These are phyloP conservation scores for Temnopleurus reevesii DNA, from an alignment of 53 echinoderm and acorn worm species.

Conservation along the genomic window DNA sequence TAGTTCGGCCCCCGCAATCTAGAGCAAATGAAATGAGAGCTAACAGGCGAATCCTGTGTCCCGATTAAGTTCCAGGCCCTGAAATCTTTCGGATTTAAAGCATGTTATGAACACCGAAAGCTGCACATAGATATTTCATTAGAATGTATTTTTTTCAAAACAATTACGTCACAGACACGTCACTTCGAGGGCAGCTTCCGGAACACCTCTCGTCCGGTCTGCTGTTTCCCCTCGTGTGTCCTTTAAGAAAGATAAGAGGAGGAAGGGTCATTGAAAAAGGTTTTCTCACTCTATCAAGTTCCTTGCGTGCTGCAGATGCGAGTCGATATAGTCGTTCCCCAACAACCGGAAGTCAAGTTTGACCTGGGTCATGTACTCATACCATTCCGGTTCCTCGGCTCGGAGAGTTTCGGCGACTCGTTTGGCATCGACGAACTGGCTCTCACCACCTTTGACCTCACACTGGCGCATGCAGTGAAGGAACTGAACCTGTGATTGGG, in stretches of 20 bases:
- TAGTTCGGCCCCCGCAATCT: too few relatives aligned
- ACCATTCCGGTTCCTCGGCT: constrained; percentile 68
- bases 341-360: constrained; percentile 63
- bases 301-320: constrained; percentile 55
- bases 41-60: background rate
- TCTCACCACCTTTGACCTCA: constrained; percentile 72
- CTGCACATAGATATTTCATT: background rate
- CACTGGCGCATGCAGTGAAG: constrained; percentile 78
- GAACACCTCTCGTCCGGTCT: background rate
- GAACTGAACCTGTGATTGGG: constrained; percentile 69
- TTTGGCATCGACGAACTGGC: constrained; percentile 76
- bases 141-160: background rate
- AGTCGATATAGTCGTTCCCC: constrained; percentile 56
- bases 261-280: background rate
- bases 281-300: constrained; percentile 75
- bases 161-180: background rate
- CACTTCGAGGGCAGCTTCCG: background rate
- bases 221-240: background rate
- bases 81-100: background rate
- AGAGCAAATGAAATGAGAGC: background rate
- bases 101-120: background rate
- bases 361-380: constrained; percentile 55
- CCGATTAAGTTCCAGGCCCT: background rate
- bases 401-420: constrained; percentile 64
- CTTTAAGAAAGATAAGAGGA: background rate